phyloP scores from a whole-genome alignment of 2,113 vertebrate species.

The Pelvicachromis taeniatus region DNA sequence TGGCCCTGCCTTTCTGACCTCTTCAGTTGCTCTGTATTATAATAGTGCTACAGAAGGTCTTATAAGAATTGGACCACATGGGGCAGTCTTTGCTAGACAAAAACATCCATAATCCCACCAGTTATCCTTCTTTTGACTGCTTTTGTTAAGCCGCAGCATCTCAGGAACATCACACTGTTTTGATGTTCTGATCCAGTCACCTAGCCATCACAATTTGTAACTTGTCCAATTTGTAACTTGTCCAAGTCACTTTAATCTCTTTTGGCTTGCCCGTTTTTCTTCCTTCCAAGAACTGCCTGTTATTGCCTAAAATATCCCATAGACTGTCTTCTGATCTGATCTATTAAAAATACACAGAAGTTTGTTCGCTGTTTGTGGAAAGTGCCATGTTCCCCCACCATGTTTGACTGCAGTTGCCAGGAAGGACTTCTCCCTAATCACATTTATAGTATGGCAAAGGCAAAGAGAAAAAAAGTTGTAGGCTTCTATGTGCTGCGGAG shows the following conservation, averaged over 20 bases:
- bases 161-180: neutral
- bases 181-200: neutral
- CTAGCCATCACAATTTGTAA: neutral
- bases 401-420: neutral
- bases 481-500: neutral
- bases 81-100: neutral
- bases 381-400: neutral
- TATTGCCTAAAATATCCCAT: neutral
- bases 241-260: neutral
- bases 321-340: neutral
- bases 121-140: neutral
- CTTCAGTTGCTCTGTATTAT: neutral
- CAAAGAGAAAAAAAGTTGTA: neutral
- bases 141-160: neutral
- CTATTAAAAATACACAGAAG: neutral
- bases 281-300: neutral
- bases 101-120: neutral
- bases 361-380: neutral
- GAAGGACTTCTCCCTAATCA: neutral
- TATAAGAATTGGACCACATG: neutral
- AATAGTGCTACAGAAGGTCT: neutral
- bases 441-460: neutral
- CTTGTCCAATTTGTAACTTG: neutral
- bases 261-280: neutral
- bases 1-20: neutral